phyloP scores from a whole-genome alignment of 2,888 invertebrate genomes.

The Machimus rusticus region DNA sequence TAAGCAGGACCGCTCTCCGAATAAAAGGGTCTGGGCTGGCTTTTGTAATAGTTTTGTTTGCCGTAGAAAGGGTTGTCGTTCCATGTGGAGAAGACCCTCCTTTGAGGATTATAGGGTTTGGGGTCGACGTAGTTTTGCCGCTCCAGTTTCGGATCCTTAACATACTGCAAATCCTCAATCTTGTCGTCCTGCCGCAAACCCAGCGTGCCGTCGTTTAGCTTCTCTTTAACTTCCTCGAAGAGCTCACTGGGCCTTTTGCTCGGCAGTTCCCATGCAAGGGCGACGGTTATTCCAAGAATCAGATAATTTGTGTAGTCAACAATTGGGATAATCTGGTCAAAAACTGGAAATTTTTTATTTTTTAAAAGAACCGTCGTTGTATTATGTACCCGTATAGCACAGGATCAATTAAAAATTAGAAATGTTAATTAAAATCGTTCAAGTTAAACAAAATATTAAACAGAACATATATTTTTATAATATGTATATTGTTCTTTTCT shows the following conservation, averaged over 20 bases:
- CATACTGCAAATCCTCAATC: constrained; percentile 44
- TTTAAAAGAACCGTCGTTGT: not conserved
- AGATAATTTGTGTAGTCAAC: constrained; percentile 64
- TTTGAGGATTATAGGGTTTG: not conserved
- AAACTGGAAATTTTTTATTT: constrained; percentile 44
- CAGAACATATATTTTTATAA: too few relatives aligned
- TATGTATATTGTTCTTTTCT: too few relatives aligned
- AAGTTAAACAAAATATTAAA: too few relatives aligned
- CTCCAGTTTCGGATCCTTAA: not conserved
- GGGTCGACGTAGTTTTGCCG: not conserved
- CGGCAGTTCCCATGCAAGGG: constrained; percentile 79
- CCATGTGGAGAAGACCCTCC: not conserved
- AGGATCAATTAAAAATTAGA: too few relatives aligned
- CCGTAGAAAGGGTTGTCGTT: not conserved
- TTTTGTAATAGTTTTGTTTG: not conserved
- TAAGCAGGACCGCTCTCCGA: not conserved
- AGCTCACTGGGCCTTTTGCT: constrained; percentile 66
- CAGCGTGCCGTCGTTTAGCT: constrained; percentile 56
- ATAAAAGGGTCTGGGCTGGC: not conserved
- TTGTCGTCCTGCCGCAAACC: constrained; percentile 57
- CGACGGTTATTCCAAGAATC: constrained; percentile 76
- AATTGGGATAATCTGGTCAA: constrained; percentile 59
- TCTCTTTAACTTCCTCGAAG: constrained; percentile 54
- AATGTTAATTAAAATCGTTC: too few relatives aligned
- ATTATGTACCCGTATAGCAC: too few relatives aligned